Evolutionary conservation across 2,888 invertebrate species (phyloP), one percentile per base, ranked within the genome.

Genomic region (Apomyelois bistriatella): DNA sequence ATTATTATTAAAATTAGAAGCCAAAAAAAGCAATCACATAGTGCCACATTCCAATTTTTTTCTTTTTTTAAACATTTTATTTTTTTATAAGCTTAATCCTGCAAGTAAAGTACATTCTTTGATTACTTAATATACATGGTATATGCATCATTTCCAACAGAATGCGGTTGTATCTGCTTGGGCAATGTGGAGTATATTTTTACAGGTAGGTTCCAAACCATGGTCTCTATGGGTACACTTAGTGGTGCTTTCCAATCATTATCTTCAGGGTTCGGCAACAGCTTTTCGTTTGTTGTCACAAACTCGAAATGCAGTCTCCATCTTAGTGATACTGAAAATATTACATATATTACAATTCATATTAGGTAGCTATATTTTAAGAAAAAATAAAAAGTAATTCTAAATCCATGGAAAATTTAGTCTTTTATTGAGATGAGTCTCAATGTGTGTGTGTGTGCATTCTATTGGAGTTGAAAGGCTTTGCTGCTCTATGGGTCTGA

Each of bases 241-340:
- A 94, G 88, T 0, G 98, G 98, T 0, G 97, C 98, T 68, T 94
- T 94, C 95, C 98, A 97, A 36, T 92, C 93, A 22, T 92, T 88
- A 22, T 92, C 91, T 54, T 91, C 91, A 46, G 77, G 72, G 4
- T 92, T 92, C 22, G 93, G 91, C 56, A 92, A 87, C 49, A 94
- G 87, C 52, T 92, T 91, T 69, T 94, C 94, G 76, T 93, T 91
- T 57, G 95, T 95, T 0, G 97, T 97, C 0, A 98, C 99, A 90
- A 99, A 99, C 84, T 99, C 99, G 82, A 99, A 99, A 82, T 99
- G 99, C 28, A 99, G 91, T 47, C 97, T 93, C 99, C 99, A 99
- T 74, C 94, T 94, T 52, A 99, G 90, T 52, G 95, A 94, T 7
- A 99, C 97, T 94, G 90, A 61, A 91, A 92, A 56, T 8, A 40